A percentile compares a stretch with the other conserved stretches of the same genome.
Evolutionary conservation across 2,113 vertebrate species (phyloP).

Genomic region (Lepisosteus osseus): DNA sequence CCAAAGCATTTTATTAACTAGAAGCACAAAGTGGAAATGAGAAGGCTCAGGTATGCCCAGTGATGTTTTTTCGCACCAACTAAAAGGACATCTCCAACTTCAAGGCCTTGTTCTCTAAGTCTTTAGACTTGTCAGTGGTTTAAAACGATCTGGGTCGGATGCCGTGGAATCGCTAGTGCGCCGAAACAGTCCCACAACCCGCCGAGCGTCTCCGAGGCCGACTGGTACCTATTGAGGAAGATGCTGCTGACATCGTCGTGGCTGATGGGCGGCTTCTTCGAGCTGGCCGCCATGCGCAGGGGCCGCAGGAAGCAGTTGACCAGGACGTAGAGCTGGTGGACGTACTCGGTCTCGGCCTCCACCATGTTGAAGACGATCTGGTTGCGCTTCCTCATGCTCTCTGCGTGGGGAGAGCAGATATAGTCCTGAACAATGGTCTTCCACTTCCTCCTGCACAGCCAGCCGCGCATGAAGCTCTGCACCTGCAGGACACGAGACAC

Average conservation of each 20-base stretch:
- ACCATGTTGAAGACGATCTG: slow-evolving; percentile 99
- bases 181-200: too few relatives aligned
- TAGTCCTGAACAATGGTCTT: slow-evolving; percentile 98
- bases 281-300: slow-evolving; percentile 94
- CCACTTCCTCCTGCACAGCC: slow-evolving; percentile 96
- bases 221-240: slow-evolving; percentile 90
- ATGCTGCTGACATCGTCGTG: slow-evolving; percentile 96
- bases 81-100: too few relatives aligned
- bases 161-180: too few relatives aligned
- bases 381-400: slow-evolving; percentile 97
- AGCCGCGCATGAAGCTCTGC: slow-evolving; percentile 97
- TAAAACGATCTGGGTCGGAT: too few relatives aligned
- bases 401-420: slow-evolving; percentile 97
- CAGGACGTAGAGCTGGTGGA: slow-evolving; percentile 90
- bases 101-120: too few relatives aligned
- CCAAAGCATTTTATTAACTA: too few relatives aligned
- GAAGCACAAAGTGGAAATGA: too few relatives aligned
- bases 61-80: too few relatives aligned
- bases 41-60: too few relatives aligned
- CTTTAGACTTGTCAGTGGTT: too few relatives aligned
- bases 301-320: slow-evolving; percentile 94
- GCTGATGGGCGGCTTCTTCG: slow-evolving; percentile 93
- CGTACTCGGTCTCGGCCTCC: slow-evolving; percentile 93
- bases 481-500: slow-evolving; percentile 65
- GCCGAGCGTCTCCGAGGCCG: too few relatives aligned